Evolutionary conservation across 2,113 vertebrate genomes (phyloP).

Genomic region (Megaceryle torquata): DNA sequence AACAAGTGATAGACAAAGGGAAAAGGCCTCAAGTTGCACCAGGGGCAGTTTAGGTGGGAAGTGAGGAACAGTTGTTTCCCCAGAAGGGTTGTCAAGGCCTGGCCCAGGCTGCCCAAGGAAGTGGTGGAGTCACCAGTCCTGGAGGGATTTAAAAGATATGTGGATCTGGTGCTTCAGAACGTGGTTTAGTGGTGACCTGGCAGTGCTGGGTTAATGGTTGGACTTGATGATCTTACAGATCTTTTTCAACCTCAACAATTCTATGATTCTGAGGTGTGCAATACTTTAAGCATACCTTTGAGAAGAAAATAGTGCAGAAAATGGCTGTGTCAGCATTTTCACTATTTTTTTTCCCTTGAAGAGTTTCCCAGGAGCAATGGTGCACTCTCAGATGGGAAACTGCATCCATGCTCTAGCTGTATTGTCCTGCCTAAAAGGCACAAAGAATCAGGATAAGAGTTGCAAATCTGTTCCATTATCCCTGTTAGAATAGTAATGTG

Average conservation of each 20-base stretch:
- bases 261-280: not conserved
- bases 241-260: not conserved
- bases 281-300: not conserved
- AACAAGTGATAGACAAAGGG: not conserved
- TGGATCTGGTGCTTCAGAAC: not conserved
- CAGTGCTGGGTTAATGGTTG: not conserved
- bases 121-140: not conserved
- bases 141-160: not conserved
- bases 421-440: not conserved
- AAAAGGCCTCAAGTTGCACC: not conserved
- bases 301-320: not conserved
- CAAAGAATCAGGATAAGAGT: not conserved
- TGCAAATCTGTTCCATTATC: not conserved
- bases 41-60: not conserved
- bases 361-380: not conserved
- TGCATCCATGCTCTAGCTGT: not conserved
- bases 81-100: not conserved
- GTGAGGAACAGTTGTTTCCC: not conserved
- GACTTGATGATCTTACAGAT: not conserved
- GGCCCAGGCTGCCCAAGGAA: not conserved
- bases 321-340: not conserved
- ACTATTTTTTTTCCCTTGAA: not conserved
- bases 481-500: not conserved
- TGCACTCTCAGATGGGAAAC: not conserved
- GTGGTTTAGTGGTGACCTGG: not conserved